A percentile compares a stretch with the other conserved stretches of the same genome.
Conservation (phyloP, 2,113 vertebrate species). For the Orthonyx spaldingii region DNA sequence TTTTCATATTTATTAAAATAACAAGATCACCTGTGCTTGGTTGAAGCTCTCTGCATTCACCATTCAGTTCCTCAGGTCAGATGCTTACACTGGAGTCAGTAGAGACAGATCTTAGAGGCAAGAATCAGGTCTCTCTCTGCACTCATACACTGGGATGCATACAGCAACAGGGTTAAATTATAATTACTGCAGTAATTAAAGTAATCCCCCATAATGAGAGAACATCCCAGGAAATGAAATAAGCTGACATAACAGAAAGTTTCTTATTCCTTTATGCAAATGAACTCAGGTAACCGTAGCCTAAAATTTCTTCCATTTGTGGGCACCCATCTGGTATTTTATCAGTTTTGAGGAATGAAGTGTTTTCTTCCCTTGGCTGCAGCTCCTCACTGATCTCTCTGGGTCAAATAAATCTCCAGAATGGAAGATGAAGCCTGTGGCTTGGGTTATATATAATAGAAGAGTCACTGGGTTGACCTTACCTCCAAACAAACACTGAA, state of each 20-base stretch:
- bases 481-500: background rate
- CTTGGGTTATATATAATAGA: background rate
- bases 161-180: background rate
- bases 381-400: background rate
- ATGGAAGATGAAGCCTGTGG: background rate
- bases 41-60: background rate
- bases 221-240: background rate
- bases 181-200: background rate
- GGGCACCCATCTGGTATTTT: background rate
- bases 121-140: background rate
- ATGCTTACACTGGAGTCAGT: background rate
- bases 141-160: background rate
- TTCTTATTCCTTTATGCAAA: background rate
- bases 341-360: background rate
- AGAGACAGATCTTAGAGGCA: background rate
- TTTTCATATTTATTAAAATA: background rate
- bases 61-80: background rate
- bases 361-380: background rate
- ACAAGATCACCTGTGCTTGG: background rate
- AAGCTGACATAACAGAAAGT: background rate
- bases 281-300: background rate
- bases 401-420: background rate
- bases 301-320: background rate
- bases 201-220: background rate
- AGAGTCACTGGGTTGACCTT: background rate